phyloP scores from a whole-genome alignment of 2,113 vertebrate genomes.

The Spizaetus ornatus region DNA sequence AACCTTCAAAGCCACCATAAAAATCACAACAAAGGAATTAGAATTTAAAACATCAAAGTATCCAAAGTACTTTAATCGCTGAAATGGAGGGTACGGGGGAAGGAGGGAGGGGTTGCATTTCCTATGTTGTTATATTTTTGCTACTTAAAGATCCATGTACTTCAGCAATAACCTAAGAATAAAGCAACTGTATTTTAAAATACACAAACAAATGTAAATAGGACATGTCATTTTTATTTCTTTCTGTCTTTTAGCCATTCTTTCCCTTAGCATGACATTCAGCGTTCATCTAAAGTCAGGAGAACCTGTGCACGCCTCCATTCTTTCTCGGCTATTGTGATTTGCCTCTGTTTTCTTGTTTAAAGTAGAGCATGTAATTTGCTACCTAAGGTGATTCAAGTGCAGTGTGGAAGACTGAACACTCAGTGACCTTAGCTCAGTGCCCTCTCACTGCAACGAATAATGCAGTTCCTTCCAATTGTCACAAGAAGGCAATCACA shows the following conservation, averaged over 20 bases:
- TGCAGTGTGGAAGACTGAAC: constrained; percentile 9
- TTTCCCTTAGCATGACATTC: background rate
- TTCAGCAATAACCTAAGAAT: constrained; percentile 1
- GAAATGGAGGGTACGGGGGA: background rate
- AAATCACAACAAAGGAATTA: constrained; percentile 66
- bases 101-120: background rate
- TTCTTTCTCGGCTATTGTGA: constrained; percentile 1
- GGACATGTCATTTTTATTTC: constrained; percentile 4
- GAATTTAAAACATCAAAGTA: constrained; percentile 64
- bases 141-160: background rate
- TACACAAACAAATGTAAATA: constrained; percentile 23
- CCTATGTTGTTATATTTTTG: background rate
- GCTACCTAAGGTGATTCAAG: constrained; percentile 14
- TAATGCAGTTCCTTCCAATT: constrained; percentile 65
- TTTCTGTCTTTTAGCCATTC: background rate
- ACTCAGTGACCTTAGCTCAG: constrained; percentile 33
- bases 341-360: constrained; percentile 29
- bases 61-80: constrained; percentile 16
- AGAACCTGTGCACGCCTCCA: background rate
- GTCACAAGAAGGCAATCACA: constrained; percentile 66
- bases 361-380: constrained; percentile 52
- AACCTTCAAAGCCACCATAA: constrained; percentile 59
- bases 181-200: constrained; percentile 42
- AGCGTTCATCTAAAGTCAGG: constrained; percentile 4
- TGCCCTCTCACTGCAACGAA: constrained; percentile 29